phyloP scores from a whole-genome alignment of 1,140 invertebrate genomes.

The Drosophila kanapiae region DNA sequence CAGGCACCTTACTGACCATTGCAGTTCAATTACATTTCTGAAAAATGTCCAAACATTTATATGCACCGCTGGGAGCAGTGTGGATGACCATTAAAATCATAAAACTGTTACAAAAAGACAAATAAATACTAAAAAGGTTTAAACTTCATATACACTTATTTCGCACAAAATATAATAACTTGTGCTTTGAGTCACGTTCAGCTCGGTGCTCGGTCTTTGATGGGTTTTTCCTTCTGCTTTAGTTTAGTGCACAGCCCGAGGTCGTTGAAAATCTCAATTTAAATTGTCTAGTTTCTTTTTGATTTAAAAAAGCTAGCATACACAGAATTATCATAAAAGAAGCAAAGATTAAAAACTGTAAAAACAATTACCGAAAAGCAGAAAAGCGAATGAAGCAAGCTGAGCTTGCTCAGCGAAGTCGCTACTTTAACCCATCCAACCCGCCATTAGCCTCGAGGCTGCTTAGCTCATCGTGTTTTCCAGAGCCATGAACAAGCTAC shows the following conservation, averaged over 20 bases:
- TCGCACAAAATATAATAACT: conserved; percentile 9
- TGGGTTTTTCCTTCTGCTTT: not conserved
- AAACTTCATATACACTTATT: not conserved
- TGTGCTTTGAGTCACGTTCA: conserved; percentile 22
- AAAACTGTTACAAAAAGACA: not conserved
- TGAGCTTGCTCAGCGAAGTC: conserved; percentile 42
- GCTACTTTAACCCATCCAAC: conserved; percentile 29
- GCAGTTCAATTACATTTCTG: conserved; percentile 11
- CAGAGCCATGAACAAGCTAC: conserved; percentile 72
- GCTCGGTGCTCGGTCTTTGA: conserved; percentile 9
- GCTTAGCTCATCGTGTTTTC: conserved; percentile 76
- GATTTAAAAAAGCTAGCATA: conserved; percentile 12
- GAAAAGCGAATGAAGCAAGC: conserved; percentile 5
- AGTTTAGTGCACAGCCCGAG: conserved; percentile 9
- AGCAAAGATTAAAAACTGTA: conserved; percentile 26
- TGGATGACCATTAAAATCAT: conserved; percentile 7
- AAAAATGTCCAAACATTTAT: conserved; percentile 24
- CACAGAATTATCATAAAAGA: conserved; percentile 8
- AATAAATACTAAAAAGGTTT: not conserved
- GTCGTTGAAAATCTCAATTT: conserved; percentile 14
- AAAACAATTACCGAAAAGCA: conserved; percentile 42
- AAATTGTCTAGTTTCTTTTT: conserved; percentile 17
- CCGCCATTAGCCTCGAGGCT: conserved; percentile 25
- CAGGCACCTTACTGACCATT: not conserved
- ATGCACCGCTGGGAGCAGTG: conserved; percentile 4